Evolutionary conservation across 2,797 vertebrate genomes (phyloP), one percentile per base, ranked within the genome.

Genomic region (Phataginus tricuspis): DNA sequence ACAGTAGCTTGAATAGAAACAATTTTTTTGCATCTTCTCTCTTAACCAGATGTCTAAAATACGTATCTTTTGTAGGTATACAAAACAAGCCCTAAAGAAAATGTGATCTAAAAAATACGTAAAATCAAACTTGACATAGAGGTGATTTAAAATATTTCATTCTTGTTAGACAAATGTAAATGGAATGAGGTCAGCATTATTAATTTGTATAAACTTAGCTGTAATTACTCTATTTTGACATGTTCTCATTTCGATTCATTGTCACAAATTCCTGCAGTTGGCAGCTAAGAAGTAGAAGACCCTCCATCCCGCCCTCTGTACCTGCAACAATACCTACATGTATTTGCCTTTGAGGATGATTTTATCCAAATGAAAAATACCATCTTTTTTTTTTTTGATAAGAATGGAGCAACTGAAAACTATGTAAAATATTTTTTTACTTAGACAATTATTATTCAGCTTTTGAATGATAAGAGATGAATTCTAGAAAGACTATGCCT

Each of bases 201-300:
- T 94, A 80, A 77, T 83, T 96, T 97, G 92, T 51, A 59, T 96
- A 87, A 92, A 94, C 74, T 37, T 94, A 83, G 34, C 42, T 77
- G 5, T 23, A 95, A 94, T 59, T 91, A 63, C 87, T 90, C 1
- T 96, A 68, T 97, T 95, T 96, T 98, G 83, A 97, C 79, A 88
- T 37, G 74, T 84, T 94, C 66, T 98, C 92, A 79, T 96, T 97
- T 97, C 63, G 37, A 96, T 98, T 92, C 97, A 59, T 96, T 96
- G 96, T 90, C 83, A 96, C 96, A 98, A 96, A 97, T 97, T 96
- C 91, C 49, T 94, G 57, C 91, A 95, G 93, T 57, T 98, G 96
- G 94, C 94, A 97, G 94, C 61, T 96, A 96, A 95, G 13, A 83
- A 97, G 78, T 66, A 51, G n/a, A 29, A 68, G 88, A 96, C 72